These are phyloP conservation scores for Cephalopholis sonnerati DNA, from an alignment of 2,113 vertebrate species.

Conservation along the genomic window DNA sequence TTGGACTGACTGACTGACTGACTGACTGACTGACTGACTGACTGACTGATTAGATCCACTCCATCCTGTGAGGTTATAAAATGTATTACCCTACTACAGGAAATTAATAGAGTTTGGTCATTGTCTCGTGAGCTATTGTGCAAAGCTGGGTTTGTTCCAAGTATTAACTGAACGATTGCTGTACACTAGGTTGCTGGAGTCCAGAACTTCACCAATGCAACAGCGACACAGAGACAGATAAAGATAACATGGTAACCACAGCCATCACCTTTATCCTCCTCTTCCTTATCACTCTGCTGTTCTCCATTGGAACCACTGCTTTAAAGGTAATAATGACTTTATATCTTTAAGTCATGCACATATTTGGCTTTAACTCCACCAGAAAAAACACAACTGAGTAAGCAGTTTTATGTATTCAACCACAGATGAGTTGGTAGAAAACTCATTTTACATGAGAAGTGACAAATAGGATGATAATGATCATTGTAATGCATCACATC, in stretches of 20 bases:
- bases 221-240: conserved; percentile 39
- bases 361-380: background rate
- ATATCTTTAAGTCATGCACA: background rate
- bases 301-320: conserved; percentile 87
- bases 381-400: background rate
- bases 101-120: background rate
- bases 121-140: background rate
- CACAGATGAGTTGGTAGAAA: too few species aligned
- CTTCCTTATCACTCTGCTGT: conserved; percentile 91
- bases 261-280: conserved; percentile 90
- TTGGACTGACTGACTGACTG: too few species aligned
- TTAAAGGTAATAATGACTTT: conserved; percentile 86
- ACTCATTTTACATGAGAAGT: background rate
- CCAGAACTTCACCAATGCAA: background rate
- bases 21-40: background rate
- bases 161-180: conserved; percentile 8
- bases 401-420: background rate
- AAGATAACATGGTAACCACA: conserved; percentile 81
- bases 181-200: background rate
- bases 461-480: background rate
- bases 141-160: background rate
- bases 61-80: background rate
- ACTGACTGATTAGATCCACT: background rate
- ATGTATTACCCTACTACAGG: background rate
- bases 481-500: background rate